Percentiles rank a stretch among this genome's conserved stretches.
phyloP scores from a whole-genome alignment of 2,113 vertebrate species.

The Pelecanus crispus region DNA sequence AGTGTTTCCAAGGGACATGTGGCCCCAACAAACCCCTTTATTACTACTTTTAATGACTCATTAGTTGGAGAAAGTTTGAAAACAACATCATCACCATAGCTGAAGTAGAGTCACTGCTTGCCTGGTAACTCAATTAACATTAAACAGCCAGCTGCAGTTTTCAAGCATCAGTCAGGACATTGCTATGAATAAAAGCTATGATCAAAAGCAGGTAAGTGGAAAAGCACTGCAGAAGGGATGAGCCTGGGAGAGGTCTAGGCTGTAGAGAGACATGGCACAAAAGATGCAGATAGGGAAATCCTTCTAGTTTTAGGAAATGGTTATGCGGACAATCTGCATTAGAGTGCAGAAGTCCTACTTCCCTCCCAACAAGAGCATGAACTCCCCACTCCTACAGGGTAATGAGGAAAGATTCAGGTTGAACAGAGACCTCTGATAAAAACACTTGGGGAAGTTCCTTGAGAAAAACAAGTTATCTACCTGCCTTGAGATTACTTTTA shows the following conservation, averaged over 20 bases:
- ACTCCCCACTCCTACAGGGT: neutral
- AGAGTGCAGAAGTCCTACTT: neutral
- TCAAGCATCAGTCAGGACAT: neutral
- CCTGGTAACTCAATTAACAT: neutral
- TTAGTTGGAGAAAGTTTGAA: slow-evolving; percentile 1
- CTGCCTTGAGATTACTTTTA: neutral
- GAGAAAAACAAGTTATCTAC: neutral
- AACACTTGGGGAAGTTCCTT: neutral
- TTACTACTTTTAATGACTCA: slow-evolving; percentile 17
- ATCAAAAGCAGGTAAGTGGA: neutral
- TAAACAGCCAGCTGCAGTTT: neutral
- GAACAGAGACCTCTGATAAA: neutral
- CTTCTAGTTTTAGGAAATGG: neutral
- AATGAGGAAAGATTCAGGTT: neutral
- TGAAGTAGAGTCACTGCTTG: neutral
- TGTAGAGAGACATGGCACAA: neutral
- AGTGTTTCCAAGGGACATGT: neutral
- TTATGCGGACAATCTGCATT: neutral
- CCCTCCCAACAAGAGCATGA: neutral
- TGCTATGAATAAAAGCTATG: neutral
- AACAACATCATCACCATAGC: neutral
- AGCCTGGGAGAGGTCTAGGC: neutral
- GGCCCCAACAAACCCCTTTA: neutral
- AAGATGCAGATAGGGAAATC: neutral
- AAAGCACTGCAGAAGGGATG: neutral